Evolutionary conservation across 2,113 vertebrate species (phyloP).

Genomic region (Spheniscus mendiculus): DNA sequence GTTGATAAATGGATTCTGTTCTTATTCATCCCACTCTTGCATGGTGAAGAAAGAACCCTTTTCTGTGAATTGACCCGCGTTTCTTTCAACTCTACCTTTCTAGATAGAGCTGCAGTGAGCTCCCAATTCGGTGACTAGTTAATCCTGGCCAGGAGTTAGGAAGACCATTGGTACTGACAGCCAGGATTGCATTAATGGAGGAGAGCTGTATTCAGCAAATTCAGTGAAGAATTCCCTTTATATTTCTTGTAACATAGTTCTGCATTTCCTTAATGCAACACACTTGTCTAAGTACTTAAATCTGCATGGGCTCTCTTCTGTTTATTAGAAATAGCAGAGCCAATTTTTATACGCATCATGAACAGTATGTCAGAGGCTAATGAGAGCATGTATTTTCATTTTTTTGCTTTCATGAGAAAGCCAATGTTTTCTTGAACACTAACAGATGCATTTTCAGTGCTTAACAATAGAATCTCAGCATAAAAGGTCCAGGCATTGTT

Average conservation of each 20-base stretch:
- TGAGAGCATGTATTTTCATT: neutral
- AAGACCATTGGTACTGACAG: neutral
- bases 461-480: neutral
- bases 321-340: slow-evolving; percentile 21
- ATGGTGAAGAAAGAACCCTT: slow-evolving; percentile 15
- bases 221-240: neutral
- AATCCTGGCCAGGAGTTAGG: slow-evolving; percentile 33
- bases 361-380: slow-evolving; percentile 29
- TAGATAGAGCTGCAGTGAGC: neutral
- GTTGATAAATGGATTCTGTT: slow-evolving; percentile 61
- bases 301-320: neutral
- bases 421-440: neutral
- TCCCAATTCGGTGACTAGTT: neutral
- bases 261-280: neutral
- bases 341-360: slow-evolving; percentile 5
- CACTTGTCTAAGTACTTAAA: slow-evolving; percentile 23
- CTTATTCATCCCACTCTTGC: slow-evolving; percentile 31
- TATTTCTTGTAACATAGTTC: neutral
- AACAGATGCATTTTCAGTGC: neutral
- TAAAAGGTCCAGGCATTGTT: neutral
- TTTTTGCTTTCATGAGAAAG: neutral
- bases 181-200: neutral
- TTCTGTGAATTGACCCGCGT: neutral
- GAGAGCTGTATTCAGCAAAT: neutral
- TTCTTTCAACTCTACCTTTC: slow-evolving; percentile 30